These are phyloP conservation scores for Thecophora atra DNA, from an alignment of 2,888 invertebrate species.

Conservation along the genomic window DNA sequence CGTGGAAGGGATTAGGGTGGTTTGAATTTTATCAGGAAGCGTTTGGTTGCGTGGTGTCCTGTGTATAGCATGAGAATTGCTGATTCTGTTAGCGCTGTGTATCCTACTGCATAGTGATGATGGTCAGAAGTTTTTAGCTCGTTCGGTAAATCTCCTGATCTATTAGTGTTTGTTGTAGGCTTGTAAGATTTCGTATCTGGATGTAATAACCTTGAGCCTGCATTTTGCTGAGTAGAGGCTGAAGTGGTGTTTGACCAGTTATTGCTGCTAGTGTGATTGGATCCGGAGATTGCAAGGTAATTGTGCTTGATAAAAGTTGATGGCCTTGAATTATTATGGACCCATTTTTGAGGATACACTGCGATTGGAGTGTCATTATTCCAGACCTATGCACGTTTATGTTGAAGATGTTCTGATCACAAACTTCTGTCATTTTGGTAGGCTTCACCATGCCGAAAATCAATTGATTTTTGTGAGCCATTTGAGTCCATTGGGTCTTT, in stretches of 20 bases:
- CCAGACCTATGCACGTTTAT: background rate
- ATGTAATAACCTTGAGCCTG: background rate
- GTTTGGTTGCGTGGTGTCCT: background rate
- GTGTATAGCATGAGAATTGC: background rate
- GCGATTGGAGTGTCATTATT: background rate
- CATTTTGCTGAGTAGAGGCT: background rate
- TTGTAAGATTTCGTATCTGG: background rate
- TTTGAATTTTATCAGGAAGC: background rate
- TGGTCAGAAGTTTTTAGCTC: background rate
- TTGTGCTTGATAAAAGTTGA: background rate
- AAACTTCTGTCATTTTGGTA: conserved; percentile 6
- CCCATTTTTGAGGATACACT: background rate
- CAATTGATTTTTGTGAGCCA: background rate
- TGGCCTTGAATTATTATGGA: background rate
- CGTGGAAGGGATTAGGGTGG: background rate
- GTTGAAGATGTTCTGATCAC: background rate
- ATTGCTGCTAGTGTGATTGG: background rate
- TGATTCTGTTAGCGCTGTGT: background rate
- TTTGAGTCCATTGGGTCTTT: background rate
- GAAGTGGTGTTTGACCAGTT: background rate
- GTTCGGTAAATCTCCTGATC: background rate
- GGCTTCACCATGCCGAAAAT: conserved; percentile 1
- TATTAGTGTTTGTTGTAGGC: background rate
- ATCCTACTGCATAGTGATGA: background rate
- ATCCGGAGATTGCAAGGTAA: background rate